Evolutionary conservation across 2,888 invertebrate species (phyloP), one percentile per base, ranked within the genome.

Genomic region (Tetragnatha montana): DNA sequence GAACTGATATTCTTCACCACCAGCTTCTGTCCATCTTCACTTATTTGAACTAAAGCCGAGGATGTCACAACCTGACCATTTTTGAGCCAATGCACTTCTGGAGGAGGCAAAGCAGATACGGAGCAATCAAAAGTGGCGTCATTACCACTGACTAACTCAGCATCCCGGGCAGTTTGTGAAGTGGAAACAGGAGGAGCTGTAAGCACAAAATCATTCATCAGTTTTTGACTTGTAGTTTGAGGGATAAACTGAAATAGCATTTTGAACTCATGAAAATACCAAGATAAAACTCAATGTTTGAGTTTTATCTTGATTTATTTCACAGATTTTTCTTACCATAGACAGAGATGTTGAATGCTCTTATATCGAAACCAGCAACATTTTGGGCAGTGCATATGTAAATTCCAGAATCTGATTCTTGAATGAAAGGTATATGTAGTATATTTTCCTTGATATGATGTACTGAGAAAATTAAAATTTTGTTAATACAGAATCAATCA

Each of bases 361-460:
- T 92, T 8, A 92, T 92, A 19, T 92, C 91, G 51, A 92, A 92
- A 10, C 92, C 89, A 92, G 92, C 91, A 22, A 75, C 87, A 89
- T 92, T 92, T 74, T 85, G 79, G 51, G 92, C 92, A 76, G 82
- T 83, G 68, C 92, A 92, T 17, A 73, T 86, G 82, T 92, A 92
- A 35, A 89, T 73, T 69, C 92, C 92, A 79, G 87, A 76, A 90
- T 92, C 92, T 35, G 90, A 91, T 74, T 92, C 89, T 91, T 93
- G 93, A 14, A 93, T 92, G 6, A 93, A 93, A 19, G 93, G 92
- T 87, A 94, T 93, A 85, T 81, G 87, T 22, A 89, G 83, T 22
- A 60, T 49, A 47, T 82, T 76, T 78, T 86, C 74, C 47, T 85
- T 21, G 68, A 86, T 87, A 49, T 70, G 71, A 51, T 90, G 89